phyloP scores from a whole-genome alignment of 2,888 invertebrate genomes.

The Phragmatobia fuliginosa region DNA sequence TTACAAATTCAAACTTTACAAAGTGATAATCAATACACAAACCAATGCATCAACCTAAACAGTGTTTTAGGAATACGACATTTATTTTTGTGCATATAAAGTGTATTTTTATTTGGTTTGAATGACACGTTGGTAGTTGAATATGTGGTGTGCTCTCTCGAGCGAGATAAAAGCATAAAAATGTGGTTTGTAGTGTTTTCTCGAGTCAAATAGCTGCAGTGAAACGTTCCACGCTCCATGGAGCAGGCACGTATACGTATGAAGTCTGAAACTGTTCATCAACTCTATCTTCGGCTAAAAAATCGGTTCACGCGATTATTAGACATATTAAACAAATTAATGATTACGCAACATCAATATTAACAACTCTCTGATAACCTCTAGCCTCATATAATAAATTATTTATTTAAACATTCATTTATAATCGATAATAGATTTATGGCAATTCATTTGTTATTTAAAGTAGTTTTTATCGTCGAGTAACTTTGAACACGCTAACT shows the following conservation, averaged over 20 bases:
- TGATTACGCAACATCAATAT: conserved; percentile 42
- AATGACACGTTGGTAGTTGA: conserved; percentile 33
- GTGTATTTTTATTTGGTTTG: conserved; percentile 59
- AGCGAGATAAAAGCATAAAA: conserved; percentile 79
- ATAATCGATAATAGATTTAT: not conserved
- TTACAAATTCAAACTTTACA: conserved; percentile 43
- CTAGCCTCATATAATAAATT: not conserved
- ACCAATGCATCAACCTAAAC: conserved; percentile 33
- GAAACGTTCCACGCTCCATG: conserved; percentile 79
- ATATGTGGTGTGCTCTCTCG: conserved; percentile 65
- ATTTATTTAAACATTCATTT: not conserved
- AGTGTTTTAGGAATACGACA: conserved; percentile 60
- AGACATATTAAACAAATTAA: conserved; percentile 36
- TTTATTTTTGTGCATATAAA: conserved; percentile 71
- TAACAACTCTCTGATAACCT: conserved; percentile 7
- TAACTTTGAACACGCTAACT: not conserved
- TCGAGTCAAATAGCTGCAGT: conserved; percentile 82
- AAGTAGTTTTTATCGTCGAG: no score
- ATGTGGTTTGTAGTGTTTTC: conserved; percentile 78
- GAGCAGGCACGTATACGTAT: conserved; percentile 65
- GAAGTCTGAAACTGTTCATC: conserved; percentile 50
- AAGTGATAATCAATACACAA: conserved; percentile 36
- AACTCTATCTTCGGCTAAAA: conserved; percentile 34
- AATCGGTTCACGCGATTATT: conserved; percentile 44
- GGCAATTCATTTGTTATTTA: not conserved